Conservation (phyloP, 35 echinoderm and acorn worm genomes). For the Apostichopus californicus region DNA sequence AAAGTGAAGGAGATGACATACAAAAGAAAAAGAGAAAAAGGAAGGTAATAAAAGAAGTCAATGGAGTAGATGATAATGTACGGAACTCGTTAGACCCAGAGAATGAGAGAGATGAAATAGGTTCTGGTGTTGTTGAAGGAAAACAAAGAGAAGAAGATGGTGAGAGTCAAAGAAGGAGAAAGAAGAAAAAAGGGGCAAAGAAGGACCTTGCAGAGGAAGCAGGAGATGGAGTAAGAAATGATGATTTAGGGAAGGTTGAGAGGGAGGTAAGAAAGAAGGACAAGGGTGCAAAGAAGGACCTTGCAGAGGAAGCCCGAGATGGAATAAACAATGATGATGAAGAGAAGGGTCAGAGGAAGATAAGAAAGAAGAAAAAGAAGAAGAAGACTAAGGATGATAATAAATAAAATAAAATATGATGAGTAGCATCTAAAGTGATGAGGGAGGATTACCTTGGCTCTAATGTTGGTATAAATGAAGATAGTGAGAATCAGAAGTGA, state of each 20-base stretch:
- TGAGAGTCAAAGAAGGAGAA: neutral
- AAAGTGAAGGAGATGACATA: neutral
- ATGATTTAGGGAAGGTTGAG: neutral
- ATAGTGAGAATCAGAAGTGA: neutral
- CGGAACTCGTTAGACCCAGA: neutral
- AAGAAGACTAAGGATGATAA: neutral
- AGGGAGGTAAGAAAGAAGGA: neutral
- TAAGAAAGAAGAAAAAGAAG: conserved; percentile 9
- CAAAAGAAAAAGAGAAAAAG: conserved; percentile 7
- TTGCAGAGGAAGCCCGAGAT: neutral
- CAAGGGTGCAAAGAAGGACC: neutral
- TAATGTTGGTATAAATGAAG: no score
- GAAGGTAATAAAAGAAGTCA: neutral
- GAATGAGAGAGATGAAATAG: neutral
- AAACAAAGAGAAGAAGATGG: neutral
- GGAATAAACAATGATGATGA: neutral
- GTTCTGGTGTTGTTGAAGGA: neutral
- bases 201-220: neutral
- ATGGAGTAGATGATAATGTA: neutral
- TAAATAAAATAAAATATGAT: no score
- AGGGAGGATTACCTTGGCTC: no score
- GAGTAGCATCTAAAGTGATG: no score
- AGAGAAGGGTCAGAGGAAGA: neutral
- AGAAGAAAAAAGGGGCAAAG: neutral
- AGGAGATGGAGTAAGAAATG: neutral